phyloP scores from a whole-genome alignment of 2,113 vertebrate species.

The Triplophysa tibetana region DNA sequence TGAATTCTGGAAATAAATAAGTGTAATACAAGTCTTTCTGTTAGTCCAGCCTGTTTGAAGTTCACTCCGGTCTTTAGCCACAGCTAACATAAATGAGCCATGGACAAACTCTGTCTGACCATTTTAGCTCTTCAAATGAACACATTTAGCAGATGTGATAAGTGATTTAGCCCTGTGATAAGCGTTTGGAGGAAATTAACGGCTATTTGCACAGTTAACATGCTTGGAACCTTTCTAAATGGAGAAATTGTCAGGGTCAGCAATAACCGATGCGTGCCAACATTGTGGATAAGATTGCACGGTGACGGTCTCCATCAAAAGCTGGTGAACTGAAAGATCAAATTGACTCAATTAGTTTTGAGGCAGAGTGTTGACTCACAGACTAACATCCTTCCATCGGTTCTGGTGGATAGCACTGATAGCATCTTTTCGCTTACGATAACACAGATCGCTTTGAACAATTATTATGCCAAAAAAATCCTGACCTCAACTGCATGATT shows the following conservation, averaged over 20 bases:
- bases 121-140: conserved; percentile 18
- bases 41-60: conserved; percentile 24
- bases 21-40: neutral
- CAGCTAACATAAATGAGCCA: conserved; percentile 41
- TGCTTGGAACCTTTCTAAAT: conserved; percentile 8
- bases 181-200: conserved; percentile 8
- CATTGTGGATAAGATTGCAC: neutral
- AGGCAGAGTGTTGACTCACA: conserved; percentile 27
- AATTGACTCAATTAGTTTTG: conserved; percentile 18
- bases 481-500: neutral
- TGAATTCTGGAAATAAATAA: neutral
- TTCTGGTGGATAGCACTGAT: conserved; percentile 11
- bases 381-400: conserved; percentile 2
- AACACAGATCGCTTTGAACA: conserved; percentile 1
- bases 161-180: conserved; percentile 9
- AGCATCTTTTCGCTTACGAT: conserved; percentile 9
- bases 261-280: neutral
- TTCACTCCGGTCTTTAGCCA: conserved; percentile 26
- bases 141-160: conserved; percentile 19
- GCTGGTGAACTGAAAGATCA: neutral
- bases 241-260: neutral
- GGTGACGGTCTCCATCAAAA: neutral
- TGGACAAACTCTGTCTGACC: conserved; percentile 13
- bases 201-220: conserved; percentile 2
- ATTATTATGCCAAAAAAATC: conserved; percentile 9